Evolutionary conservation across 2,888 invertebrate genomes (phyloP), one percentile per base, ranked within the genome.

Genomic region (Philopedon plagiatum): DNA sequence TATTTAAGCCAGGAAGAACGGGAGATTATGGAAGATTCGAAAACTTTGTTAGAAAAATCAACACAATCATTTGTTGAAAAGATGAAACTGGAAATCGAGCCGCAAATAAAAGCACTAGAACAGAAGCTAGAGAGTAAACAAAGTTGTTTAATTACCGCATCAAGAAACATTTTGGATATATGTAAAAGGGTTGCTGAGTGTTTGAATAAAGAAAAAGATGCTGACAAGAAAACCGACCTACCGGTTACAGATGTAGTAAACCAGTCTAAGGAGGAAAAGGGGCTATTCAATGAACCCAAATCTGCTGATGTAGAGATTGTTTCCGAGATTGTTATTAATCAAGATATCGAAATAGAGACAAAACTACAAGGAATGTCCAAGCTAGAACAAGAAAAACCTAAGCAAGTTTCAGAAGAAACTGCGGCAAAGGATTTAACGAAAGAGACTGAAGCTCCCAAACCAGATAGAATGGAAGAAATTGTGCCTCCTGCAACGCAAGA

Each of bases 131-230:
- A 68, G 13, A 63, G 63, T n/a, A 64, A 49, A 34, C 57, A 63
- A 32, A 64, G 54, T 9, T 61, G 70, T 32, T 51, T 75, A 2
- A 39, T 71, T 18, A 62, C 46, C 4, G 63, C 76, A 13, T 74
- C 76, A 5, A 71, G 73, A 56, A 76, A 76, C 63, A 77, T 77
- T 46, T 63, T 76, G 54, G 75, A 75, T 37, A 74, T 64, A 54
- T 77, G 74, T 56, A 74, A 60, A 69, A 57, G 72, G 34, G 67
- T 78, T 19, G 73, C 77, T 1, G 37, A 67, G 18, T 67, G 66
- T 51, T 61, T 75, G 18, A 60, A 63, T 39, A 57, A 57, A 21
- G 41, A 37, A 26, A 60, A 54, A 15, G 54, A 62, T 23, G 32
- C 26, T 44, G 21, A 39, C 8, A 11, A 58, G 21, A 49, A 37